phyloP scores from a whole-genome alignment of 35 echinoderm and acorn worm genomes.

The Acanthaster planci region DNA sequence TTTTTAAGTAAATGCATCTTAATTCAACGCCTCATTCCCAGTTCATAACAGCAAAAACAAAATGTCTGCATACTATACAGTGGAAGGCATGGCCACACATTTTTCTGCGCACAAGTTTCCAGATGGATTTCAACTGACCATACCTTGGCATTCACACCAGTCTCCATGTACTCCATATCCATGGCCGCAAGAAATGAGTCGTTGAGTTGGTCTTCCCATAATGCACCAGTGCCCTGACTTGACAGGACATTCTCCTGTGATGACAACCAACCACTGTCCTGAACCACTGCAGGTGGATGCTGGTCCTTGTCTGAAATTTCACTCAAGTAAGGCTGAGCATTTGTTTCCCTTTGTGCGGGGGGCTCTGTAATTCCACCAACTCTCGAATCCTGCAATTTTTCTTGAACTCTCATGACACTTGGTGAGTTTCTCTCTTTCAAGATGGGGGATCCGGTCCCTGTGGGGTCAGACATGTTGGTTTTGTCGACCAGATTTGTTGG shows the following conservation, averaged over 20 bases:
- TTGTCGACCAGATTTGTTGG: neutral
- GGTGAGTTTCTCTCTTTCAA: neutral
- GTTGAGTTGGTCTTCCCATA: conserved; percentile 48
- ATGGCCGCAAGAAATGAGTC: conserved; percentile 28
- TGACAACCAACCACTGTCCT: neutral
- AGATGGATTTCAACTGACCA: no score
- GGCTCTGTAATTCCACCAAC: neutral
- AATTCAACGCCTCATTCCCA: no score
- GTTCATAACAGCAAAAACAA: no score
- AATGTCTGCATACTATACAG: no score
- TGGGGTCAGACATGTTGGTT: neutral
- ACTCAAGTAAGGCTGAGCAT: neutral
- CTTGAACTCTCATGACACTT: neutral
- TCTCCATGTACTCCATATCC: conserved; percentile 41
- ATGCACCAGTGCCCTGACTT: conserved; percentile 47
- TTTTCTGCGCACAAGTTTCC: no score
- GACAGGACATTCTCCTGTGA: neutral
- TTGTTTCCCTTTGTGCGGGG: neutral
- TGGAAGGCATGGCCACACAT: no score
- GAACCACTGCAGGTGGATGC: neutral
- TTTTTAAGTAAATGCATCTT: no score
- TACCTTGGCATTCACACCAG: neutral
- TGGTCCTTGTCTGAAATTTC: neutral
- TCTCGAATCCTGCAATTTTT: neutral
- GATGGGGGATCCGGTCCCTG: neutral